These are phyloP conservation scores for Trypoxylon attenuatum DNA, from an alignment of 2,888 invertebrate species.

Conservation along the genomic window DNA sequence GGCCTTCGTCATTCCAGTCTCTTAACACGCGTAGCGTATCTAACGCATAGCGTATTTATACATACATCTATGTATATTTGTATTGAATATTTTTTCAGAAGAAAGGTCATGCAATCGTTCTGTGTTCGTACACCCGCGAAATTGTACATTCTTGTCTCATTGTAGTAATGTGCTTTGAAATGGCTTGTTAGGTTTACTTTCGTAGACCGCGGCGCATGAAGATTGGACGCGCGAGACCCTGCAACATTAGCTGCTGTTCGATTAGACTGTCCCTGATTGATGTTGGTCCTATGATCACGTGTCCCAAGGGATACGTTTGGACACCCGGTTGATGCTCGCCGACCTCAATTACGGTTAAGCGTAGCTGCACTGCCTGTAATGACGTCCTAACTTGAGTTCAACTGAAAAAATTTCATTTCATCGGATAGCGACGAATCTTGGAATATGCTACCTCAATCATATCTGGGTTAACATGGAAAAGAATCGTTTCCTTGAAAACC, in stretches of 20 bases:
- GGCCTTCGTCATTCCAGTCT: too few relatives aligned
- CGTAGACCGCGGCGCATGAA: constrained; percentile 90
- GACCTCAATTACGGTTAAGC: constrained; percentile 80
- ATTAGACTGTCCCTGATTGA: constrained; percentile 83
- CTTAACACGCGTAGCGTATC: too few relatives aligned
- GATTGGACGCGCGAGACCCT: constrained; percentile 85
- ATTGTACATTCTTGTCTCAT: too few relatives aligned
- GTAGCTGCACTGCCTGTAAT: constrained; percentile 82
- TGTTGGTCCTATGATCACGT: constrained; percentile 86
- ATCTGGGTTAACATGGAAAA: constrained; percentile 86
- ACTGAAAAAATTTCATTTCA: background rate
- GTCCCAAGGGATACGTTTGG: constrained; percentile 83
- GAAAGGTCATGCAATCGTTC: too few relatives aligned
- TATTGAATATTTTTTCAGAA: too few relatives aligned
- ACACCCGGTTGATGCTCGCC: constrained; percentile 74
- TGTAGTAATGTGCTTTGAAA: too few relatives aligned
- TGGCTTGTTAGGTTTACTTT: constrained; percentile 69
- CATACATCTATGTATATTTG: too few relatives aligned
- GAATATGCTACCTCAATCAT: constrained; percentile 78
- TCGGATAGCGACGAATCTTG: too few relatives aligned
- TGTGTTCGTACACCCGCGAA: too few relatives aligned
- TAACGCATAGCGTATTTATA: too few relatives aligned
- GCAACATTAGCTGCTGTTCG: constrained; percentile 91
- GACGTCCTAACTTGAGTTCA: background rate
- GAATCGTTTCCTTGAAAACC: constrained; percentile 90